Evolutionary conservation across 2,797 vertebrate genomes (phyloP).

Genomic region (Brotula barbata): DNA sequence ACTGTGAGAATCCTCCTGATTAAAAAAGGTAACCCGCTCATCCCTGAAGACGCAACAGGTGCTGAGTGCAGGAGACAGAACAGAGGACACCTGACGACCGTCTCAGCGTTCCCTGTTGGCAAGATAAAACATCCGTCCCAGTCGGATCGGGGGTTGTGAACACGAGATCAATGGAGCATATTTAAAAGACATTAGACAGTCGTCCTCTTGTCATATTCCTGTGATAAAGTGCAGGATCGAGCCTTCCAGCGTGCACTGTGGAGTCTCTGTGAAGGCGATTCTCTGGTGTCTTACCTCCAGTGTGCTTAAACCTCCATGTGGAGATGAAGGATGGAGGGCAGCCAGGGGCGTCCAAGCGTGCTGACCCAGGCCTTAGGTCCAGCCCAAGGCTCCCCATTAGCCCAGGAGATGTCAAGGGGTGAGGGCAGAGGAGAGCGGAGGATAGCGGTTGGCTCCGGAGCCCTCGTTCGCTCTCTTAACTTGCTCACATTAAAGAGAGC

Average conservation of each 20-base stretch:
- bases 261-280: slow-evolving; percentile 48
- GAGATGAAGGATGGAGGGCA: slow-evolving; percentile 46
- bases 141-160: slow-evolving; percentile 56
- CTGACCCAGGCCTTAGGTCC: slow-evolving; percentile 17
- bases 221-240: slow-evolving; percentile 64
- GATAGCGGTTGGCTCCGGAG: slow-evolving; percentile 56
- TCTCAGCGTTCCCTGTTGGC: slow-evolving; percentile 59
- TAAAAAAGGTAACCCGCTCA: slow-evolving; percentile 57
- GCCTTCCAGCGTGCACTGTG: slow-evolving; percentile 60
- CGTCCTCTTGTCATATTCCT: slow-evolving; percentile 68
- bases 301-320: slow-evolving; percentile 53
- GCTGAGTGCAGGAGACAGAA: slow-evolving; percentile 51
- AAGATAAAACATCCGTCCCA: slow-evolving; percentile 50
- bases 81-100: slow-evolving; percentile 58
- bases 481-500: slow-evolving; percentile 81
- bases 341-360: slow-evolving; percentile 17
- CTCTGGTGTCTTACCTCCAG: slow-evolving; percentile 53
- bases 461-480: slow-evolving; percentile 70
- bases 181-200: slow-evolving; percentile 76
- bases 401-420: slow-evolving; percentile 56
- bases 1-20: slow-evolving; percentile 54
- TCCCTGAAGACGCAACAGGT: slow-evolving; percentile 72
- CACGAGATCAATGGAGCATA: slow-evolving; percentile 71
- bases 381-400: slow-evolving; percentile 29
- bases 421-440: slow-evolving; percentile 65